These are phyloP conservation scores for Vandiemenella viatica DNA, from an alignment of 2,888 invertebrate genomes.

Conservation along the genomic window DNA sequence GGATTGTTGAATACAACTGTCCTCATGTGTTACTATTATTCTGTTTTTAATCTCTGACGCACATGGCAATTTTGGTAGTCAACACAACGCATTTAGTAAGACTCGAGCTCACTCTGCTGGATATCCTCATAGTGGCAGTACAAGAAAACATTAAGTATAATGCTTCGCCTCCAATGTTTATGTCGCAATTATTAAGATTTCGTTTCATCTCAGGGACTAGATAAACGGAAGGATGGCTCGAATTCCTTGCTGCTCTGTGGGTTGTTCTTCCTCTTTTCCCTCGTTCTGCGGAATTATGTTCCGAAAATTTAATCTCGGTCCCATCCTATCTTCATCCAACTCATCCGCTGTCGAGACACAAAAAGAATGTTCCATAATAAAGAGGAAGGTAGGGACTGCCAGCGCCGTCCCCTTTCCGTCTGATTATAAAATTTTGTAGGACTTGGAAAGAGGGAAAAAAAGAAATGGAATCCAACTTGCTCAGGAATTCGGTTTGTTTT, in stretches of 20 bases:
- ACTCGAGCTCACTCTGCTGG: no score
- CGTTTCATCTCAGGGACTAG: slow-evolving; percentile 27
- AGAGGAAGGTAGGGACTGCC: neutral
- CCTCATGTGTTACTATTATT: no score
- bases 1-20: no score
- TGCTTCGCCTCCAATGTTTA: slow-evolving; percentile 23
- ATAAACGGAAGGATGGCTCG: slow-evolving; percentile 20
- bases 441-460: neutral
- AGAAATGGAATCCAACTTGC: slow-evolving; percentile 1
- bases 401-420: neutral
- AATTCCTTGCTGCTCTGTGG: neutral
- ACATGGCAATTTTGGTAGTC: no score
- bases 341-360: slow-evolving; percentile 7
- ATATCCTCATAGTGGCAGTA: no score
- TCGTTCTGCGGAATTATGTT: slow-evolving; percentile 13
- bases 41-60: no score
- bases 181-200: slow-evolving; percentile 30
- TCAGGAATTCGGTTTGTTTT: neutral
- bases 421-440: neutral
- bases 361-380: slow-evolving; percentile 7
- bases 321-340: slow-evolving; percentile 12
- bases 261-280: slow-evolving; percentile 3
- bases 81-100: no score
- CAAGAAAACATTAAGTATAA: no score
- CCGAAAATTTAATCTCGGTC: slow-evolving; percentile 16